phyloP scores from a whole-genome alignment of 2,113 vertebrate genomes.

The Brevimyrus niger region DNA sequence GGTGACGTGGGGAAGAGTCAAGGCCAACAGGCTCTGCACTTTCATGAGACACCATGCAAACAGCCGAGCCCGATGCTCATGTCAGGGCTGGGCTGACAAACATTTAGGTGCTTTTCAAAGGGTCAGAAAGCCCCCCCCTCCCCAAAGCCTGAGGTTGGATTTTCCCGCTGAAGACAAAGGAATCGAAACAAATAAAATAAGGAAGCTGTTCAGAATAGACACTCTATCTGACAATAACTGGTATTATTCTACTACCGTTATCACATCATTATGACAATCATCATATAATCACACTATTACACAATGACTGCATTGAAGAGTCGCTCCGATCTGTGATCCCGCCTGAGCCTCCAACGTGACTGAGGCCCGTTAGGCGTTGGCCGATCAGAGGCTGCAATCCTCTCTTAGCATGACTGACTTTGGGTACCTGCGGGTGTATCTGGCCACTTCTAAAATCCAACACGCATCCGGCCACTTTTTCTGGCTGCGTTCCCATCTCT shows the following conservation, averaged over 20 bases:
- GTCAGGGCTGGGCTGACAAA: not conserved
- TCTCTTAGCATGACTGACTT: not conserved
- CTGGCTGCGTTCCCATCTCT: not conserved
- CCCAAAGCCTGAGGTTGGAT: not conserved
- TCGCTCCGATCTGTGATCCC: not conserved
- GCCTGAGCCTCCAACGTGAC: not conserved
- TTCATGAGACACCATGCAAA: not conserved
- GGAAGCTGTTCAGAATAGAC: not conserved
- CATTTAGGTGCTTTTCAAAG: not conserved
- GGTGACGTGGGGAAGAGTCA: constrained; percentile 78
- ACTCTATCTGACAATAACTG: not conserved
- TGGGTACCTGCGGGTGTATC: not conserved
- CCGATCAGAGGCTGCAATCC: not conserved
- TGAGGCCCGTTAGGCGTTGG: too few relatives aligned
- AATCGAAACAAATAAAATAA: not conserved
- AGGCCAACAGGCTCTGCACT: constrained; percentile 42
- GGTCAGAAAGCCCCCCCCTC: not conserved
- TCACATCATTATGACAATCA: not conserved
- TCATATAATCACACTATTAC: not conserved
- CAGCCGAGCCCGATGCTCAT: not conserved
- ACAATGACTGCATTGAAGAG: not conserved
- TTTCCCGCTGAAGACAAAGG: not conserved
- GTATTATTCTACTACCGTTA: not conserved
- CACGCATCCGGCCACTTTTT: not conserved
- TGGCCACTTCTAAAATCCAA: not conserved